These are phyloP conservation scores for Ptilorrhoa leucosticta DNA, from an alignment of 2,113 vertebrate genomes.

Conservation along the genomic window DNA sequence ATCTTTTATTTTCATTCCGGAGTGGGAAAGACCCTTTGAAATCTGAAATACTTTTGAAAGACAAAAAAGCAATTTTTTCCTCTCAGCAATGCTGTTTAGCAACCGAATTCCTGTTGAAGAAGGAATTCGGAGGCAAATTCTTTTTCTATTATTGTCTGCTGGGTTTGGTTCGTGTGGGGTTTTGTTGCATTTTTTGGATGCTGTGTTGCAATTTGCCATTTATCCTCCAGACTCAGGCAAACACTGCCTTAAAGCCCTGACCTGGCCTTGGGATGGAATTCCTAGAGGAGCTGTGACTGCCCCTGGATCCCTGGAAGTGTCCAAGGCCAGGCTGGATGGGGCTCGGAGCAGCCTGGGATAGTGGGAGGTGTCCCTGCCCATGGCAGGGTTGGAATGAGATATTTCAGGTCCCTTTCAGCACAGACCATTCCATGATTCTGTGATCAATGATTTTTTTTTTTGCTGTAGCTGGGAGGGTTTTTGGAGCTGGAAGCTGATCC, in stretches of 20 bases:
- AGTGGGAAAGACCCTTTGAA: neutral
- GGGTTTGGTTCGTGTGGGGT: neutral
- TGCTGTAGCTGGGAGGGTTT: neutral
- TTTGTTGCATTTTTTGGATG: conserved; percentile 30
- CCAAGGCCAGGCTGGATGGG: neutral
- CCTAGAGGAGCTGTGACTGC: neutral
- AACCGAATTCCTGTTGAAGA: neutral
- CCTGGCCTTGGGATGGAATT: neutral
- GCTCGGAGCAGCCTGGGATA: neutral
- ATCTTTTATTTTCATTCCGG: neutral
- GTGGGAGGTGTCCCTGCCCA: neutral
- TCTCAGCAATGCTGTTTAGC: neutral
- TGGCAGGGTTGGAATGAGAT: neutral
- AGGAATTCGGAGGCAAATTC: conserved; percentile 10
- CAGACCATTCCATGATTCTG: neutral
- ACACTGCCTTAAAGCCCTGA: neutral
- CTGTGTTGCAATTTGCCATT: neutral
- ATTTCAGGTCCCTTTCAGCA: neutral
- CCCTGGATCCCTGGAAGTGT: neutral
- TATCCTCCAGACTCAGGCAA: neutral
- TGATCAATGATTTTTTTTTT: neutral
- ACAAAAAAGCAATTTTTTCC: neutral
- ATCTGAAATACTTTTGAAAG: neutral
- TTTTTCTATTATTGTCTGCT: neutral
- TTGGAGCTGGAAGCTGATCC: neutral